Evolutionary conservation across 2,113 vertebrate species (phyloP).

Genomic region (Macroglossus sobrinus): DNA sequence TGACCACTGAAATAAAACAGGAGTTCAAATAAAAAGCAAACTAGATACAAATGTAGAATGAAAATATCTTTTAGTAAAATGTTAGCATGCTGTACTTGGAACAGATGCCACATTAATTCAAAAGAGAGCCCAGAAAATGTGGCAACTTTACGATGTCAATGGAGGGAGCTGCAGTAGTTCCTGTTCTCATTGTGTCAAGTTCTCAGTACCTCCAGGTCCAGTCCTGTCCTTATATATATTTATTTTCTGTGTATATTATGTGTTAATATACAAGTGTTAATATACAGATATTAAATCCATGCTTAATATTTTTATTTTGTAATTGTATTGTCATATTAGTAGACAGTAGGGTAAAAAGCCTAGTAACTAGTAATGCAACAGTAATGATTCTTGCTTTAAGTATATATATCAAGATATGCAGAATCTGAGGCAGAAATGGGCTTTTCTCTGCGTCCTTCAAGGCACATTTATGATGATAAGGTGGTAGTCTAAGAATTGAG

Average conservation of each 20-base stretch:
- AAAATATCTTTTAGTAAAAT: constrained; percentile 74
- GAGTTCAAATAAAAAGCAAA: constrained; percentile 71
- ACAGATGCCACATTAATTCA: constrained; percentile 78
- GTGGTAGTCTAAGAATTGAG: constrained; percentile 49
- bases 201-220: constrained; percentile 40
- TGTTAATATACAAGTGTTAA: constrained; percentile 12
- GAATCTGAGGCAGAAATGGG: constrained; percentile 33
- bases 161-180: constrained; percentile 71
- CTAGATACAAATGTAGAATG: constrained; percentile 70
- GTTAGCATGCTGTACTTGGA: constrained; percentile 75
- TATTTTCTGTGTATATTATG: background rate
- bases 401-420: background rate
- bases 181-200: constrained; percentile 65
- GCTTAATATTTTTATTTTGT: constrained; percentile 20
- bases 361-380: constrained; percentile 5
- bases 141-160: constrained; percentile 78
- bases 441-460: constrained; percentile 19
- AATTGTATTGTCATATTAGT: constrained; percentile 16
- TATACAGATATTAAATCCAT: background rate
- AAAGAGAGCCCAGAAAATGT: constrained; percentile 80
- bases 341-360: constrained; percentile 26
- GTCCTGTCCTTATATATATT: background rate
- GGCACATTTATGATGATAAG: constrained; percentile 36
- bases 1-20: constrained; percentile 73
- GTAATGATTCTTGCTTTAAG: constrained; percentile 44